These are phyloP conservation scores for Drosophila merina DNA, from an alignment of 2,888 invertebrate genomes.

Conservation along the genomic window DNA sequence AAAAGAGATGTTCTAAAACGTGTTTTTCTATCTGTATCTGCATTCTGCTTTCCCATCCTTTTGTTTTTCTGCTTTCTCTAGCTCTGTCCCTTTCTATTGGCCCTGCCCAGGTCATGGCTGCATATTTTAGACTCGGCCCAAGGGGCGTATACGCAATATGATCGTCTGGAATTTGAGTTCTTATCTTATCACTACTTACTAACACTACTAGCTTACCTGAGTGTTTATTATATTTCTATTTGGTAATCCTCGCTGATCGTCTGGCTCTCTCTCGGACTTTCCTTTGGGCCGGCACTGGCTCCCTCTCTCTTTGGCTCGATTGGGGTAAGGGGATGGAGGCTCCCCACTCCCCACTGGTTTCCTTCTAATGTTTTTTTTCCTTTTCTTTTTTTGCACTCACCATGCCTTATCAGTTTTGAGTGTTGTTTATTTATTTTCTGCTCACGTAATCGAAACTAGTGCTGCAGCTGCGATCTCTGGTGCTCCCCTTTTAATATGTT, in stretches of 20 bases:
- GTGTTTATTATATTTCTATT: slow-evolving; percentile 12
- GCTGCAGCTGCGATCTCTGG: slow-evolving; percentile 31
- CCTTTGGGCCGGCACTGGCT: background rate
- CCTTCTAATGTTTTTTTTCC: background rate
- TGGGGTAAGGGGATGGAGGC: background rate
- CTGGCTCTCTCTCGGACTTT: slow-evolving; percentile 6
- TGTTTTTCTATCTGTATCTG: background rate
- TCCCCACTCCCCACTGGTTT: background rate
- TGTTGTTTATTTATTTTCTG: slow-evolving; percentile 36
- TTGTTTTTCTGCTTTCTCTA: background rate
- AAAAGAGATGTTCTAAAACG: background rate
- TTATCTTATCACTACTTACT: slow-evolving; percentile 57
- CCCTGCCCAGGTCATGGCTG: slow-evolving; percentile 15
- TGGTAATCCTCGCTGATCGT: slow-evolving; percentile 27
- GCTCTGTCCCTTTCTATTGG: background rate
- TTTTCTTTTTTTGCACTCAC: slow-evolving; percentile 2
- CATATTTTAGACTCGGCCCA: background rate
- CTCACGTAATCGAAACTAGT: slow-evolving; percentile 45
- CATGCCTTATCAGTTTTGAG: slow-evolving; percentile 11
- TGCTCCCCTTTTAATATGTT: slow-evolving; percentile 11
- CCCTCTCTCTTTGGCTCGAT: background rate
- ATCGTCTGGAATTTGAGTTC: slow-evolving; percentile 19
- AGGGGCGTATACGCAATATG: slow-evolving; percentile 35
- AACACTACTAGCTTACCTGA: slow-evolving; percentile 24
- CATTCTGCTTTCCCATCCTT: background rate